A percentile compares a stretch with the other conserved stretches of the same genome.
These are phyloP conservation scores for Macrochelys suwanniensis DNA, from an alignment of 2,797 vertebrate genomes.

Conservation along the genomic window DNA sequence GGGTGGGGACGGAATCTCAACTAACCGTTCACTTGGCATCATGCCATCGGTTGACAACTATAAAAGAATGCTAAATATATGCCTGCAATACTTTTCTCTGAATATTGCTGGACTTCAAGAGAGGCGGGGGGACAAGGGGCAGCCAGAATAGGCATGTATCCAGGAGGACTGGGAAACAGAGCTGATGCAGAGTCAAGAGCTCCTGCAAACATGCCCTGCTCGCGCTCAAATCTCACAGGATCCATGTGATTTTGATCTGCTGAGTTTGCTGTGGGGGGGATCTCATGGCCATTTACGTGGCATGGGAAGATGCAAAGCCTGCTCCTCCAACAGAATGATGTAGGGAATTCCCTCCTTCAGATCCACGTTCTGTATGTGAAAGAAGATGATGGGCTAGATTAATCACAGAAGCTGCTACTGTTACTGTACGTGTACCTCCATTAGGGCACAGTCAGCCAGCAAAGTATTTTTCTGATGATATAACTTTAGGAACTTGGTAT, in stretches of 20 bases:
- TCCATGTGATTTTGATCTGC: not conserved
- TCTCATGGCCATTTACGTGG: not conserved
- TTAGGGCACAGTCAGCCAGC: not conserved
- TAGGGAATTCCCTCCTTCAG: not conserved
- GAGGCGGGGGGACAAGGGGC: not conserved
- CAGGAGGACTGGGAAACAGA: rapidly evolving
- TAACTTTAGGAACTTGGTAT: not conserved
- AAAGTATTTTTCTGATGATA: not conserved
- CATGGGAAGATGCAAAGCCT: not conserved
- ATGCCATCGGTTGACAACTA: rapidly evolving
- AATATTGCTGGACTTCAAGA: not conserved
- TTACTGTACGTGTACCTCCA: rapidly evolving
- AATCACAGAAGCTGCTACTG: not conserved
- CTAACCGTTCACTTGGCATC: not conserved
- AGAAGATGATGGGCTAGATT: not conserved
- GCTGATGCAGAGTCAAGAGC: no score
- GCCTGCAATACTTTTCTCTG: not conserved
- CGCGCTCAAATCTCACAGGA: not conserved
- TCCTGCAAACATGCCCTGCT: not conserved
- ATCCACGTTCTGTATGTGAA: not conserved
- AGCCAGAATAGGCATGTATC: rapidly evolving
- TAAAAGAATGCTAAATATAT: rapidly evolving
- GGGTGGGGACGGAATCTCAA: rapidly evolving
- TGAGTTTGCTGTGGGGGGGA: not conserved
- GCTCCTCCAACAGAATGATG: not conserved